Conservation (phyloP, 1,140 invertebrate species). For the Oreohelix idahoensis region DNA sequence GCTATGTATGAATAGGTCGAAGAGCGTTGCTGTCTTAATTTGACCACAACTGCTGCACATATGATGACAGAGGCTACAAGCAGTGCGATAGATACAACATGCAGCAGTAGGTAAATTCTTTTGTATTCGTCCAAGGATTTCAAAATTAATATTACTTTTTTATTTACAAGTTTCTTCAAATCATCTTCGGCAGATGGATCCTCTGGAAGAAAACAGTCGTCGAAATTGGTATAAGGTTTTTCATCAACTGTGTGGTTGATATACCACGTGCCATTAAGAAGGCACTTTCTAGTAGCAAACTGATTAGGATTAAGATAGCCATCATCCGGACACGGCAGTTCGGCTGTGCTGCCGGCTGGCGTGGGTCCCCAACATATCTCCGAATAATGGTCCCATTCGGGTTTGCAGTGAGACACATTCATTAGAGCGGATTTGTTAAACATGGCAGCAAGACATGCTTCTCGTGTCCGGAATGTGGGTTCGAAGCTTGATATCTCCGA, state of each 20-base stretch:
- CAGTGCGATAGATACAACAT: neutral
- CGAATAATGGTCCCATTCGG: slow-evolving; percentile 26
- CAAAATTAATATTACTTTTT: slow-evolving; percentile 22
- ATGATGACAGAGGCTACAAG: neutral
- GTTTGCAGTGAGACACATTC: neutral
- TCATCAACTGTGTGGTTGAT: slow-evolving; percentile 17
- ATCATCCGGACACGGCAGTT: slow-evolving; percentile 26
- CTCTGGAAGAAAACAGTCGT: neutral
- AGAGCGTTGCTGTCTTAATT: no score
- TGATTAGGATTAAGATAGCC: slow-evolving; percentile 26
- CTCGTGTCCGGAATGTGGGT: neutral
- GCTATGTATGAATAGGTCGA: neutral
- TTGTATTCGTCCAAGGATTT: neutral
- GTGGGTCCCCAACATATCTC: slow-evolving; percentile 40
- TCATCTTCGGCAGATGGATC: neutral
- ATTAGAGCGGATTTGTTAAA: neutral
- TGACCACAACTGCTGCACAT: neutral
- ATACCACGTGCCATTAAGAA: slow-evolving; percentile 31
- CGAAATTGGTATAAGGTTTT: slow-evolving; percentile 17
- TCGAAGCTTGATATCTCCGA: neutral
- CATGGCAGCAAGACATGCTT: slow-evolving; percentile 6
- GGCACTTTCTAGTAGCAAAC: slow-evolving; percentile 31
- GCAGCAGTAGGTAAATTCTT: neutral
- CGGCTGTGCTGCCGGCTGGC: slow-evolving; percentile 8
- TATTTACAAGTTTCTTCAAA: slow-evolving; percentile 9